Evolutionary conservation across 2,797 vertebrate species (phyloP).

Genomic region (Catamblyrhynchus diadema): DNA sequence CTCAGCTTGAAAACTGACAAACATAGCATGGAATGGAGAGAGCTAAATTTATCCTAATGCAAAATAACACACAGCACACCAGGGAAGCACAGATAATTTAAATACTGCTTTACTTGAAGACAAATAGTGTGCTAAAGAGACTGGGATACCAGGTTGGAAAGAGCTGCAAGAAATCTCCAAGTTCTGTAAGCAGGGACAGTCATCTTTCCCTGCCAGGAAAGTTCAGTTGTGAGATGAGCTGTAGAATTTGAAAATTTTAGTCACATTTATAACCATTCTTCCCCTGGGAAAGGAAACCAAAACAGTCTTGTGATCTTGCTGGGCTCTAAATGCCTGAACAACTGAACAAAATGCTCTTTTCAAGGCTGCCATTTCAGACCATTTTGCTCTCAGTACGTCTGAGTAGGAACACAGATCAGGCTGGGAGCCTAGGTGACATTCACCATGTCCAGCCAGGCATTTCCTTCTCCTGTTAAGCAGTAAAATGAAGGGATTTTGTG

Average conservation of each 20-base stretch:
- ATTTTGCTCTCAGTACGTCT: not conserved
- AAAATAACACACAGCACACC: not conserved
- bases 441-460: not conserved
- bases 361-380: not conserved
- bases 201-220: not conserved
- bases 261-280: not conserved
- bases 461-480: not conserved
- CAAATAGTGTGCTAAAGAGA: not conserved
- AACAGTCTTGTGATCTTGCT: not conserved
- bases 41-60: not conserved
- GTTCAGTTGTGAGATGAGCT: not conserved
- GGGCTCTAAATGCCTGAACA: not conserved
- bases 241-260: not conserved
- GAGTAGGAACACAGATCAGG: not conserved
- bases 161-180: not conserved
- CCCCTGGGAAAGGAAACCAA: not conserved
- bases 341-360: not conserved
- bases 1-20: not conserved
- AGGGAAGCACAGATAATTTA: not conserved
- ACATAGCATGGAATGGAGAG: not conserved
- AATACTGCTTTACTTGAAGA: not conserved
- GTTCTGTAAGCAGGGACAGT: not conserved
- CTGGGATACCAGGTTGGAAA: not conserved
- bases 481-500: not conserved
- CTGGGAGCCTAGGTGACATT: not conserved